These are phyloP conservation scores for Apodemia zela DNA, from an alignment of 2,888 invertebrate genomes.

Conservation along the genomic window DNA sequence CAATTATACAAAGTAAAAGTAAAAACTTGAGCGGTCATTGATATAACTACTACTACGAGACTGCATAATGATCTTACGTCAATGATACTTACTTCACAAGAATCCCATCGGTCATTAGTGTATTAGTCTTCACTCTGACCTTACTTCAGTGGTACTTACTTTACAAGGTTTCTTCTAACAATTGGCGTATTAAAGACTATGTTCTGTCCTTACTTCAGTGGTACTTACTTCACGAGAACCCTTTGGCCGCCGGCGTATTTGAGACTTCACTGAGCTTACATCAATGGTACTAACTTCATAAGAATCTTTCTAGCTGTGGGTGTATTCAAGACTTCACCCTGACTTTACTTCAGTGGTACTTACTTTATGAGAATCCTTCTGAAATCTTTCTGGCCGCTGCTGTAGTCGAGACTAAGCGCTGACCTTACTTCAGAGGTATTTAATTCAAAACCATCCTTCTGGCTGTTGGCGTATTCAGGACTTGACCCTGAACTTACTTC, in stretches of 20 bases:
- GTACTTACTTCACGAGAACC: constrained; percentile 21
- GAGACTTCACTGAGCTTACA: no score
- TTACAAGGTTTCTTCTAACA: no score
- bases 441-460: constrained; percentile 96
- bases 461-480: constrained; percentile 91
- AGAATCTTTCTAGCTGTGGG: constrained; percentile 92
- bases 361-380: no score
- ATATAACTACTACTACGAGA: no score
- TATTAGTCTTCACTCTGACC: constrained; percentile 71
- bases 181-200: no score
- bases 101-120: constrained; percentile 94
- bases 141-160: no score
- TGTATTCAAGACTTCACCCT: constrained; percentile 82
- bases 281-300: constrained; percentile 86
- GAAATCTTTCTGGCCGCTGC: constrained; percentile 89
- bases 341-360: no score
- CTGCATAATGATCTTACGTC: no score
- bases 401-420: constrained; percentile 82
- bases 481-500: no score
- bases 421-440: constrained; percentile 34
- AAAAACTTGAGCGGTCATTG: no score
- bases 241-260: constrained; percentile 51
- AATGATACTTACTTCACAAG: constrained; percentile 88
- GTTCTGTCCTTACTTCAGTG: neutral
- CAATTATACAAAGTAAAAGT: no score